Evolutionary conservation across 2,113 vertebrate genomes (phyloP).

Genomic region (Thryonomys swinderianus): DNA sequence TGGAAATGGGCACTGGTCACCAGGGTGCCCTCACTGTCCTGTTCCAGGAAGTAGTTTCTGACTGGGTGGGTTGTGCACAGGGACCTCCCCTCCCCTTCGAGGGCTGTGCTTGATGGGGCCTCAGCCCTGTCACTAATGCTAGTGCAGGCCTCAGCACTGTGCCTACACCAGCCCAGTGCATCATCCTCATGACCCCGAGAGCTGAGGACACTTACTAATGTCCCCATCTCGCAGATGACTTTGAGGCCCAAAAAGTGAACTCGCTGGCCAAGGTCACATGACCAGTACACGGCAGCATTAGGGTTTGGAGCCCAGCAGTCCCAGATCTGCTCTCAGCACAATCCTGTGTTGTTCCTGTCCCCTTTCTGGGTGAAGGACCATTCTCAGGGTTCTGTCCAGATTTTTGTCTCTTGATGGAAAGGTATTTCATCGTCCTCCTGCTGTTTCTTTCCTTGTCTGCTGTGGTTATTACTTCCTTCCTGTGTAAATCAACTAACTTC

Average conservation of each 20-base stretch:
- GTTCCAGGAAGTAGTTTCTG: neutral
- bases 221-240: too few species aligned
- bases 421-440: neutral
- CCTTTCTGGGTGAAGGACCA: neutral
- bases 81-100: neutral
- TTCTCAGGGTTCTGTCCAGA: neutral
- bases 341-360: too few species aligned
- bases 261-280: neutral
- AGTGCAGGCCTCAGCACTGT: neutral
- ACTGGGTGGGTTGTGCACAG: neutral
- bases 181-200: rapidly evolving
- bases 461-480: neutral
- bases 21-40: too few species aligned
- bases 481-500: neutral
- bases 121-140: neutral
- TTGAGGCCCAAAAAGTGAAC: neutral
- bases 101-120: neutral
- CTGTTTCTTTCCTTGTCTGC: neutral
- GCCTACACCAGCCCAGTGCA: neutral
- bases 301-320: neutral
- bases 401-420: neutral
- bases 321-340: neutral
- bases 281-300: neutral
- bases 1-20: neutral
- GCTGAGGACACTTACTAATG: neutral